Evolutionary conservation across 2,113 vertebrate genomes (phyloP).

Genomic region (Hyla sarda): DNA sequence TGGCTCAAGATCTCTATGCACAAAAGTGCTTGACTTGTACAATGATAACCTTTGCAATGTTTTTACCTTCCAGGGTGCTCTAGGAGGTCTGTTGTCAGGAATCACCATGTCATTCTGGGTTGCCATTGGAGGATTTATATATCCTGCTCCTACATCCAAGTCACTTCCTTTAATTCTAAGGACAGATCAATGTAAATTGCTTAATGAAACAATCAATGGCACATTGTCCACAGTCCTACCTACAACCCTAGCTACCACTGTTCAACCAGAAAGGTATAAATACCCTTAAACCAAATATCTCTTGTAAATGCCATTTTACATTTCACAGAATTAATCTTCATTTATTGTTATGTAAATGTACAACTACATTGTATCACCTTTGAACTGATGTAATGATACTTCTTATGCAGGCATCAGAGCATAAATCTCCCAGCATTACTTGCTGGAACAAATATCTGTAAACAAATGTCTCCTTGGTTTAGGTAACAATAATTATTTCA

Average conservation of each 20-base stretch:
- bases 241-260: not conserved
- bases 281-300: not conserved
- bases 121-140: constrained; percentile 76
- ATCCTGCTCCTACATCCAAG: constrained; percentile 72
- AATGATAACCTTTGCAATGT: not conserved
- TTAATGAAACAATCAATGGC: constrained; percentile 63
- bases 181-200: constrained; percentile 68
- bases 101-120: constrained; percentile 77
- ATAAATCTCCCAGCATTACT: too few species aligned
- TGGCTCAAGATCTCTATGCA: too few species aligned
- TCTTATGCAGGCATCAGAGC: too few species aligned
- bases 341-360: too few species aligned
- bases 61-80: constrained; percentile 75
- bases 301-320: too few species aligned
- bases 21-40: too few species aligned
- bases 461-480: too few species aligned
- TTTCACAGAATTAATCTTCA: too few species aligned
- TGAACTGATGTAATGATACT: too few species aligned
- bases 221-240: constrained; percentile 49
- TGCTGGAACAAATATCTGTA: too few species aligned
- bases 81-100: constrained; percentile 75
- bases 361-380: not conserved
- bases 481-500: too few species aligned
- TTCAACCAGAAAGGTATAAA: constrained; percentile 67
- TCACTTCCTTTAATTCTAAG: constrained; percentile 73